Conservation (phyloP, 2,888 invertebrate genomes). For the Latrodectus hesperus region DNA sequence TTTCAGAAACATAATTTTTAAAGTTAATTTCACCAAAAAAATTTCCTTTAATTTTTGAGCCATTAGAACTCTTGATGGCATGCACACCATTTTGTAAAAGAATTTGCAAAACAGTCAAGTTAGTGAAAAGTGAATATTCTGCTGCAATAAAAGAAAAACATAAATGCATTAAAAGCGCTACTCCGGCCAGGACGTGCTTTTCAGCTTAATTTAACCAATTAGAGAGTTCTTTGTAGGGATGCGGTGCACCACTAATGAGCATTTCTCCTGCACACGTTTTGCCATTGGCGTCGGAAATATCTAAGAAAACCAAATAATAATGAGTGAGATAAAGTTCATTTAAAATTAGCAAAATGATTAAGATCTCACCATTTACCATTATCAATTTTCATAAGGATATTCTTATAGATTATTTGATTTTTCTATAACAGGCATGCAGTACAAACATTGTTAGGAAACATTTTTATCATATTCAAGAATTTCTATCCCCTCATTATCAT, state of each 20-base stretch:
- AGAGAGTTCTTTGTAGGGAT: slow-evolving; percentile 31
- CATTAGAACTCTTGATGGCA: too few species aligned
- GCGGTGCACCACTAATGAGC: slow-evolving; percentile 53
- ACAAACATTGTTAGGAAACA: too few species aligned
- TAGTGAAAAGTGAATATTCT: background rate
- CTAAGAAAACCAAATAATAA: slow-evolving; percentile 42
- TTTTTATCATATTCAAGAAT: too few species aligned
- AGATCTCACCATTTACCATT: background rate
- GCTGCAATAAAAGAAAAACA: background rate
- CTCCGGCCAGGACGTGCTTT: slow-evolving; percentile 39
- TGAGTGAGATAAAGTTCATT: slow-evolving; percentile 14
- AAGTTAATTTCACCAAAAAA: too few species aligned
- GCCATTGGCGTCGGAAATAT: slow-evolving; percentile 7
- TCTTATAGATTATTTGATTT: too few species aligned
- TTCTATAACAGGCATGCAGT: too few species aligned
- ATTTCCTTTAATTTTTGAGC: too few species aligned
- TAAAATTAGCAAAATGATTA: slow-evolving; percentile 43
- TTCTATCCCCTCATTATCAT: too few species aligned
- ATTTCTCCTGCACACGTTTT: slow-evolving; percentile 22
- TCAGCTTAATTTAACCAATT: slow-evolving; percentile 60
- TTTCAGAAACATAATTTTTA: too few species aligned
- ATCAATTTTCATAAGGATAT: too few species aligned
- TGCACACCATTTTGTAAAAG: background rate
- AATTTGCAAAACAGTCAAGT: background rate
- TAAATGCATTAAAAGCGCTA: slow-evolving; percentile 19